Evolutionary conservation across 2,113 vertebrate genomes (phyloP).

Genomic region (Scytalopus superciliaris): DNA sequence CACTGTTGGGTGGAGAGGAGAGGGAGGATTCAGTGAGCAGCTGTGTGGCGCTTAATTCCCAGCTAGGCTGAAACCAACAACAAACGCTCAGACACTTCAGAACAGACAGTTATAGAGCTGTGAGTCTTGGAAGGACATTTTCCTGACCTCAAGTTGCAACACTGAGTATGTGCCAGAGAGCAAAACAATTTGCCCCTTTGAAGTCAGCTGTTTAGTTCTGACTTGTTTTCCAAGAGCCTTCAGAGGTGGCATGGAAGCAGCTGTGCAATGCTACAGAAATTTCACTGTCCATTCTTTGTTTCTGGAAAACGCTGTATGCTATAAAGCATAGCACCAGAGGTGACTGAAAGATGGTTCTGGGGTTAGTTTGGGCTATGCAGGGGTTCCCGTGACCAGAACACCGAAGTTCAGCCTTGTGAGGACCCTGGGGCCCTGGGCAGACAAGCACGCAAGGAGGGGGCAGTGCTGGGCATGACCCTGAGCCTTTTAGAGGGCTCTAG

Average conservation of each 20-base stretch:
- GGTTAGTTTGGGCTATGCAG: no score
- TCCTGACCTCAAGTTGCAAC: background rate
- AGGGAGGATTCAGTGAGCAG: fast-evolving
- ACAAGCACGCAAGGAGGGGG: no score
- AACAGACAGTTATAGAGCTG: background rate
- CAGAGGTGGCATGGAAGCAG: background rate
- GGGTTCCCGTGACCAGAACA: no score
- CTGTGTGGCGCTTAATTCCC: background rate
- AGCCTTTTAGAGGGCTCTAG: no score
- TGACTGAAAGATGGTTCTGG: no score
- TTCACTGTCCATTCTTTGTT: background rate
- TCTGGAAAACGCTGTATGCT: background rate
- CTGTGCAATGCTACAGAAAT: background rate
- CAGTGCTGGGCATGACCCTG: no score
- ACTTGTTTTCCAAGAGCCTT: background rate
- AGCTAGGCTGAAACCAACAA: background rate
- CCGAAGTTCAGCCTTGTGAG: no score
- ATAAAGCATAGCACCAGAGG: background rate
- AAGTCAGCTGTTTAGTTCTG: background rate
- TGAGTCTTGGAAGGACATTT: background rate
- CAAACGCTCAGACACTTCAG: background rate
- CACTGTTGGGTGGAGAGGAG: background rate
- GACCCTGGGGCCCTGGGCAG: no score
- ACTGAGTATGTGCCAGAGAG: background rate
- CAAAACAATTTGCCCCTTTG: background rate